These are phyloP conservation scores for Syrista parreyssii DNA, from an alignment of 2,888 invertebrate species.

Conservation along the genomic window DNA sequence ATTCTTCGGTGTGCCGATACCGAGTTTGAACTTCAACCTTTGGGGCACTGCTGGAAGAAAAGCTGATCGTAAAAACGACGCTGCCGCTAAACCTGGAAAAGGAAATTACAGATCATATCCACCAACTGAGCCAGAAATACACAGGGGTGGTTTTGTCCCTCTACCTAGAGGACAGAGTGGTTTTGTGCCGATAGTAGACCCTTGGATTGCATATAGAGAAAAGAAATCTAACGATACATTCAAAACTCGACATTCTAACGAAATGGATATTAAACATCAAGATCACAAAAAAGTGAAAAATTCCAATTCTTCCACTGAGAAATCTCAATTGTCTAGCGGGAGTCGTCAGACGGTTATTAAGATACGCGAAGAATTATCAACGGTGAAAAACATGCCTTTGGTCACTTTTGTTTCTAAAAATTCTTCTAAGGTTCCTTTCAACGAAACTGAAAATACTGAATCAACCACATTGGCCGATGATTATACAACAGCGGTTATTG, in stretches of 20 bases:
- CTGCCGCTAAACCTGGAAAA: slow-evolving; percentile 44
- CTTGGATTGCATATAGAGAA: slow-evolving; percentile 35
- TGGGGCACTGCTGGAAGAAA: slow-evolving; percentile 67
- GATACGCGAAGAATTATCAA: slow-evolving; percentile 33
- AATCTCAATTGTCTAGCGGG: slow-evolving; percentile 28
- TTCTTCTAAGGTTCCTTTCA: slow-evolving; percentile 20
- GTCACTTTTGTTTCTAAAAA: slow-evolving; percentile 22
- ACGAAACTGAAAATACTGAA: slow-evolving; percentile 24
- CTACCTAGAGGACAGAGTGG: slow-evolving; percentile 79
- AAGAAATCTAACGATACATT: slow-evolving; percentile 31
- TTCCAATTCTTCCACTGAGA: slow-evolving; percentile 44
- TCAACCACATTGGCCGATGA: slow-evolving; percentile 30
- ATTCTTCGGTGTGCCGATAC: slow-evolving; percentile 86
- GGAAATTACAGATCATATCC: slow-evolving; percentile 63
- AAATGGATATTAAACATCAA: slow-evolving; percentile 12
- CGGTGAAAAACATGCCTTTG: slow-evolving; percentile 24
- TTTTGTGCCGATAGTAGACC: slow-evolving; percentile 76
- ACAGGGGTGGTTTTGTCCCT: slow-evolving; percentile 83
- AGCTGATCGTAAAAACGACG: slow-evolving; percentile 59
- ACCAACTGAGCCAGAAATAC: slow-evolving; percentile 73
- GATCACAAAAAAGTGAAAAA: slow-evolving; percentile 33
- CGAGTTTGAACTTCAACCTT: slow-evolving; percentile 77
- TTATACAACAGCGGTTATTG: slow-evolving; percentile 30
- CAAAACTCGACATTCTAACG: slow-evolving; percentile 14
- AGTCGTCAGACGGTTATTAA: slow-evolving; percentile 20